Conservation (phyloP, 2,888 invertebrate species). For the Cactoblastis cactorum region DNA sequence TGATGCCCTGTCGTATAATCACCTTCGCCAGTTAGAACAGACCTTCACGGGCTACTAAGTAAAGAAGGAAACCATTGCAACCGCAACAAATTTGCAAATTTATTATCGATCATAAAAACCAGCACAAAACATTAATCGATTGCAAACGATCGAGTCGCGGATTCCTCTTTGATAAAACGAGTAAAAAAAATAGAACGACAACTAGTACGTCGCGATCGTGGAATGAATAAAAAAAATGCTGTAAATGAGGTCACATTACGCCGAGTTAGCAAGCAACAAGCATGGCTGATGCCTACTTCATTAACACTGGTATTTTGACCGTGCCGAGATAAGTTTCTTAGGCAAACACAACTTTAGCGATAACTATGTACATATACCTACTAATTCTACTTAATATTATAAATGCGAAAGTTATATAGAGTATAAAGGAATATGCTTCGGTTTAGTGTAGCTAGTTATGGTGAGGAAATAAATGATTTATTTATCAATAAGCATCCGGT, state of each 20-base stretch:
- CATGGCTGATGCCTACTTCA: background rate
- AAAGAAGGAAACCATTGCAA: slow-evolving; percentile 38
- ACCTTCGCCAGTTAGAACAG: slow-evolving; percentile 18
- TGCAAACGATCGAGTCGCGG: slow-evolving; percentile 31
- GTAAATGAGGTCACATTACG: slow-evolving; percentile 41
- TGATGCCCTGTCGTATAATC: slow-evolving; percentile 6
- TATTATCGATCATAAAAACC: slow-evolving; percentile 31
- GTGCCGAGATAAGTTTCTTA: background rate
- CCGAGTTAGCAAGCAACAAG: slow-evolving; percentile 31
- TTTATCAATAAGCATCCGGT: too few relatives aligned
- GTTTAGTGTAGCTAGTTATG: too few relatives aligned
- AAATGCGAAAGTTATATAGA: too few relatives aligned
- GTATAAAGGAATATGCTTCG: too few relatives aligned
- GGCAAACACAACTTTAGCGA: background rate
- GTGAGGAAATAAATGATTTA: too few relatives aligned
- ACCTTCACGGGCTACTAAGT: slow-evolving; percentile 38
- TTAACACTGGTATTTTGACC: background rate
- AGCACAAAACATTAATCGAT: slow-evolving; percentile 36
- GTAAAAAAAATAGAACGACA: slow-evolving; percentile 27
- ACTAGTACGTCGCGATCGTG: slow-evolving; percentile 27
- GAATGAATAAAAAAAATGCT: slow-evolving; percentile 42
- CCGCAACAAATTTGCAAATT: slow-evolving; percentile 32
- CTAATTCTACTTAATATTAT: too few relatives aligned
- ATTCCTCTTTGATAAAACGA: slow-evolving; percentile 27
- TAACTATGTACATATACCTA: background rate